phyloP scores from a whole-genome alignment of 2,888 invertebrate species.

The Geophilus truncorum region DNA sequence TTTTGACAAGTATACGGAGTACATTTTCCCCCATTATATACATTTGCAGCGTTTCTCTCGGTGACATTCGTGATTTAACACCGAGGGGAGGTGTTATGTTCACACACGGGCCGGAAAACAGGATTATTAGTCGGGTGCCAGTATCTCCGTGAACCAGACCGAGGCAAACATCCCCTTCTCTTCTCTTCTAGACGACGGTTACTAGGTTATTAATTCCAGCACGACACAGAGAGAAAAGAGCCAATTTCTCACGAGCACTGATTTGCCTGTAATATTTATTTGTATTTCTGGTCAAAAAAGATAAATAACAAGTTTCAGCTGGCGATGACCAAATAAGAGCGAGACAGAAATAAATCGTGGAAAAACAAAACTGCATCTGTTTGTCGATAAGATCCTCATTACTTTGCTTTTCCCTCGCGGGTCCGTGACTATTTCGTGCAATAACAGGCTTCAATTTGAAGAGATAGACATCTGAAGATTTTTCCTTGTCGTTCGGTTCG shows the following conservation, averaged over 20 bases:
- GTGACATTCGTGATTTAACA: slow-evolving; percentile 16
- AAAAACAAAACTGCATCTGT: slow-evolving; percentile 21
- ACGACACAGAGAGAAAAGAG: not conserved
- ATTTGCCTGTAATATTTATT: not conserved
- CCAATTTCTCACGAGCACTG: not conserved
- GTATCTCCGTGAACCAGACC: slow-evolving; percentile 23
- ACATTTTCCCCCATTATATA: not conserved
- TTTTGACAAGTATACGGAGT: not conserved
- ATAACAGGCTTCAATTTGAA: not conserved
- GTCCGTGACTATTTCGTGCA: slow-evolving; percentile 12
- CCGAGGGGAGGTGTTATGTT: not conserved
- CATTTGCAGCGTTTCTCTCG: not conserved
- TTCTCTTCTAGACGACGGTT: too few relatives aligned
- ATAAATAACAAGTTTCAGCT: not conserved
- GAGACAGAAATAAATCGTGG: not conserved
- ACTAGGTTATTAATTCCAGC: slow-evolving; percentile 22
- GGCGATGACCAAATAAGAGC: not conserved
- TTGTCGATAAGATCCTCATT: not conserved
- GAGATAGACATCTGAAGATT: slow-evolving; percentile 4
- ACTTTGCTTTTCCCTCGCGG: not conserved
- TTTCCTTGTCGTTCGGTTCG: not conserved
- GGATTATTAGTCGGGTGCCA: slow-evolving; percentile 18
- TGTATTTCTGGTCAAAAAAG: not conserved
- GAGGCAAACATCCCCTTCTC: slow-evolving; percentile 28
- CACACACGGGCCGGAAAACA: slow-evolving; percentile 28